phyloP scores from a whole-genome alignment of 2,888 invertebrate genomes.

The Luperina nickerlii region DNA sequence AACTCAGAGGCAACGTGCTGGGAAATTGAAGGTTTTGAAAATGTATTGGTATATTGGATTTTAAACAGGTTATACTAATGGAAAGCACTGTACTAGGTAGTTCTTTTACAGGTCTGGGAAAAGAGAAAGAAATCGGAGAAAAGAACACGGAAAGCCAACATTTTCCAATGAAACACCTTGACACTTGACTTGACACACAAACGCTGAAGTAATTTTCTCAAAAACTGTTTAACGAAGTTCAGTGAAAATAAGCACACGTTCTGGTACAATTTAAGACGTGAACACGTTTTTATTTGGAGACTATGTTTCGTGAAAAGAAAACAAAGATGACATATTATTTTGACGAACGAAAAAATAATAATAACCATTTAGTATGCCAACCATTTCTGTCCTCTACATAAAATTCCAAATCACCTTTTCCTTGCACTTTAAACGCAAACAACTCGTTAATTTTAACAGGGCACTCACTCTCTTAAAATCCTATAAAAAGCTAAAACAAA shows the following conservation, averaged over 20 bases:
- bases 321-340: conserved; percentile 23
- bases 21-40: conserved; percentile 18
- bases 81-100: neutral
- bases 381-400: conserved; percentile 17
- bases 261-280: neutral
- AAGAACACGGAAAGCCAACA: neutral
- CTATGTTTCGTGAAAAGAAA: neutral
- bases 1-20: conserved; percentile 22
- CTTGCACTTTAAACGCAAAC: conserved; percentile 29
- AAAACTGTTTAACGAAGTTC: neutral
- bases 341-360: conserved; percentile 14
- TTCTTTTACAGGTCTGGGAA: neutral
- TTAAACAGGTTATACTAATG: conserved; percentile 6
- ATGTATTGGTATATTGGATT: conserved; percentile 6
- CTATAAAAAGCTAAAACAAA: conserved; percentile 29
- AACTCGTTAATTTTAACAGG: conserved; percentile 39
- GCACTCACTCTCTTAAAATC: conserved; percentile 32
- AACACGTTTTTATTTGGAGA: neutral
- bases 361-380: conserved; percentile 3
- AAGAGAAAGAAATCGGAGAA: neutral
- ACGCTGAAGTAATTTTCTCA: neutral
- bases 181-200: neutral
- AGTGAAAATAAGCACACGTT: neutral
- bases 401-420: conserved; percentile 3
- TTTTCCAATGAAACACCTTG: neutral